Evolutionary conservation across 2,888 invertebrate species (phyloP), one percentile per base, ranked within the genome.

Genomic region (Pseudanteris insignis): DNA sequence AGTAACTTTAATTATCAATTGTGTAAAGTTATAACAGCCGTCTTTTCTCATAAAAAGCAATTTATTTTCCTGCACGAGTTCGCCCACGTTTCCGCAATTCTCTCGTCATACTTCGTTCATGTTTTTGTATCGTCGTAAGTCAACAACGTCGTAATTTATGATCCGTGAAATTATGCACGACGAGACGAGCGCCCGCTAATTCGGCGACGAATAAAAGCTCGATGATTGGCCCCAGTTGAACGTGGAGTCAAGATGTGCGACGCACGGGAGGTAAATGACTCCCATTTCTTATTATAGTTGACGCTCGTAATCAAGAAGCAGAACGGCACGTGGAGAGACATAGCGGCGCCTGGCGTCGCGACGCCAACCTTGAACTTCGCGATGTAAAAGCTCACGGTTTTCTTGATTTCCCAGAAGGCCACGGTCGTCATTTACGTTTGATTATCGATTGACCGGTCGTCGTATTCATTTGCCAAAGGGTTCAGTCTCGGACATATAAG

Each of bases 281-380:
- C 37, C 30, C 28, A 40, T 30, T 44, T 53, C 43, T 51, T 28
- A 15, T 36, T 62, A 34, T 30, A 48, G 47, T 53, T 47, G 41
- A 24, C 15, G 21, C 15, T 36, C 13, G 48, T 24, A 54, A 58
- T 53, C 38, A 40, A 53, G 53, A 62, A 38, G n/a, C 10, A 36
- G 44, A 13, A 15, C 40, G 51, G 38, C 67, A 66, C 66, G 69
- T 69, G 68, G 68, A 75, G 68, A 75, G 71, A 74, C 72, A 43
- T 60, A 68, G 48, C 50, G 73, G 66, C 74, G 74, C 71, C 70
- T 41, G 38, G 55, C 64, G 68, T 63, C 68, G 71, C 67, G 71
- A 67, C 72, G 70, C 11, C 64, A 70, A 59, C 74, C 76, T 77
- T 77, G 77, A 76, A 76, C 75, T 72, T 63, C 47, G 50, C 25